Conservation (phyloP, 2,888 invertebrate species). For the Cinara cedri region DNA sequence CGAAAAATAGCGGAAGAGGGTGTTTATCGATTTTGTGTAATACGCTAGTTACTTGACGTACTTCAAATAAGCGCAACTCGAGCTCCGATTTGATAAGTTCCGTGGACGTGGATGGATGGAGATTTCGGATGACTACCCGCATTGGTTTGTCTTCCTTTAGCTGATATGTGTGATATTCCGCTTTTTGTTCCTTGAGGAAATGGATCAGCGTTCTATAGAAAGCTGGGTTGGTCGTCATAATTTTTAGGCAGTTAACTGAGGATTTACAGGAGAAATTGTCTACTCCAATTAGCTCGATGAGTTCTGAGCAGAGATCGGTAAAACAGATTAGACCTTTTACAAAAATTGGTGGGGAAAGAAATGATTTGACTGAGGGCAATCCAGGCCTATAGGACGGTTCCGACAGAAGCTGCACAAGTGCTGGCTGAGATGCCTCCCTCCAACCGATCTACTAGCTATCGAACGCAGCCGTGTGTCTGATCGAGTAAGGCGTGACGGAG, state of each 20-base stretch:
- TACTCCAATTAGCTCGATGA: not conserved
- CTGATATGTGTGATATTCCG: too few species aligned
- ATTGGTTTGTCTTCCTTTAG: not conserved
- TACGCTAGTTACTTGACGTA: constrained; percentile 8
- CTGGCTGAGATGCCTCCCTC: too few species aligned
- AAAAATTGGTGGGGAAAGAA: not conserved
- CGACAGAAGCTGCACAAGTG: too few species aligned
- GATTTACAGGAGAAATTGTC: not conserved
- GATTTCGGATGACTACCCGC: not conserved
- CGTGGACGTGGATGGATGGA: constrained; percentile 2
- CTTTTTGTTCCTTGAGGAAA: not conserved
- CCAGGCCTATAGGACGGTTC: too few species aligned
- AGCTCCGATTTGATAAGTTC: constrained; percentile 14
- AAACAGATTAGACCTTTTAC: too few species aligned
- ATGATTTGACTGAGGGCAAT: too few species aligned
- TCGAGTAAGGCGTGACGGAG: too few species aligned
- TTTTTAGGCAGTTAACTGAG: not conserved
- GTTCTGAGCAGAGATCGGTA: too few species aligned
- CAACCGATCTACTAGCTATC: too few species aligned
- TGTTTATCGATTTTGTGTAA: constrained; percentile 2
- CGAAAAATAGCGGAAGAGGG: not conserved
- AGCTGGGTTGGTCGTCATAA: not conserved
- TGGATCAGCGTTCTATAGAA: too few species aligned
- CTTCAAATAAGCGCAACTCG: constrained; percentile 7
- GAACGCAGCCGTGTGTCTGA: too few species aligned